A percentile compares a stretch with the other conserved stretches of the same genome.
Evolutionary conservation across 2,888 invertebrate genomes (phyloP).

Genomic region (Dolichomitus sp.): DNA sequence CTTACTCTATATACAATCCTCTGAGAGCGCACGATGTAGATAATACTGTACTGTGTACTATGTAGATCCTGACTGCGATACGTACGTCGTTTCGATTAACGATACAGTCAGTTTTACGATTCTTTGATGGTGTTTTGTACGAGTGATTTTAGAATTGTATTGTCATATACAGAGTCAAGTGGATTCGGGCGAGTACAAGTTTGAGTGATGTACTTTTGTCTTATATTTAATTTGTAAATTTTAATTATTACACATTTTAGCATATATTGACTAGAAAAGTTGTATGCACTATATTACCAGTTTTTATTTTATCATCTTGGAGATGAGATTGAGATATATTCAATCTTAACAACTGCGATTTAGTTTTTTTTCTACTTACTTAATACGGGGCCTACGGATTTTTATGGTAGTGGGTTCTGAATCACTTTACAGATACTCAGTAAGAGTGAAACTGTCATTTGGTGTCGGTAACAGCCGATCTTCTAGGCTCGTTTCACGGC

Average conservation of each 20-base stretch:
- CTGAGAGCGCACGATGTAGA: constrained; percentile 33
- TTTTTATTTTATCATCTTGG: not conserved
- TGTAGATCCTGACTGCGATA: constrained; percentile 40
- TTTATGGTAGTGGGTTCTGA: too few species aligned
- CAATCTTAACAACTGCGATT: too few species aligned
- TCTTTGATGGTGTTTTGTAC: constrained; percentile 25
- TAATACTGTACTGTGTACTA: constrained; percentile 44
- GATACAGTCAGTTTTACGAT: constrained; percentile 24
- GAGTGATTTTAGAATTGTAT: not conserved
- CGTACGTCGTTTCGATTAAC: constrained; percentile 49
- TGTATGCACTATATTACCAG: not conserved
- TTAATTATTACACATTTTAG: not conserved
- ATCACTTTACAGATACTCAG: too few species aligned
- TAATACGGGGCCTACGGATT: too few species aligned
- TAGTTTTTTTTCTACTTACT: too few species aligned
- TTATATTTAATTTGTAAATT: not conserved
- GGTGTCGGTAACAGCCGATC: too few species aligned
- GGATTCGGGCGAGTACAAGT: not conserved
- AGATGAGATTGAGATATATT: too few species aligned
- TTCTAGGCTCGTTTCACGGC: too few species aligned
- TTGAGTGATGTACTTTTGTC: not conserved
- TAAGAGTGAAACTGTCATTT: too few species aligned
- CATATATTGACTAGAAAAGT: not conserved
- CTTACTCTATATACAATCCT: constrained; percentile 21
- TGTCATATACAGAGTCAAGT: not conserved